Evolutionary conservation across 2,888 invertebrate genomes (phyloP).

Genomic region (Clusia tigrina): DNA sequence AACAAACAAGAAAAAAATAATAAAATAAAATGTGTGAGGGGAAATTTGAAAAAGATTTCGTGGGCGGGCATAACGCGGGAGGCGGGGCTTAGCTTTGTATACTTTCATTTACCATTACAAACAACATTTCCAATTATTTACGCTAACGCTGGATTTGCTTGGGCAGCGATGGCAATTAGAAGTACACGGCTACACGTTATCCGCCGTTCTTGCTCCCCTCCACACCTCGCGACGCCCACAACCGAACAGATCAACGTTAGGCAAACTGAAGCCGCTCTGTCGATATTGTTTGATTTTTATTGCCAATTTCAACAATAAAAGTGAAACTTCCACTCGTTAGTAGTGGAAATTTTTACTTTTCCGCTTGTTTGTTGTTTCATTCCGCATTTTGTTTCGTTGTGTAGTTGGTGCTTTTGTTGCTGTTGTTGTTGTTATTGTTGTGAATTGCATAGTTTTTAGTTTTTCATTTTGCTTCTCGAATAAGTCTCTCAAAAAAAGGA

Average conservation of each 20-base stretch:
- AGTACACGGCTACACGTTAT: background rate
- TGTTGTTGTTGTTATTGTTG: background rate
- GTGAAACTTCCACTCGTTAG: background rate
- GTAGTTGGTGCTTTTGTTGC: background rate
- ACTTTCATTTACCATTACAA: conserved; percentile 3
- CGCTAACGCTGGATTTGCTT: background rate
- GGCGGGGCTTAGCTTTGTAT: too few relatives aligned
- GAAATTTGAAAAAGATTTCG: too few relatives aligned
- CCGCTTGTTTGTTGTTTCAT: background rate
- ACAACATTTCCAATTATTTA: background rate
- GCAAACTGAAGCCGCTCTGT: background rate
- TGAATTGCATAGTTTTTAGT: background rate
- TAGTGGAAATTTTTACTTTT: background rate
- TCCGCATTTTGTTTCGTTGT: background rate
- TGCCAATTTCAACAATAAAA: conserved; percentile 1
- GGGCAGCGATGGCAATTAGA: background rate
- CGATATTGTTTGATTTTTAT: conserved; percentile 7
- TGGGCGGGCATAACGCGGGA: too few relatives aligned
- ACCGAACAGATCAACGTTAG: too few relatives aligned
- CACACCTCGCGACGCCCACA: too few relatives aligned
- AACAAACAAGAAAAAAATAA: too few relatives aligned
- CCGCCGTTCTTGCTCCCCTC: too few relatives aligned
- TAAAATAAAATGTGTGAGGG: too few relatives aligned
- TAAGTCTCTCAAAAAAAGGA: too few relatives aligned
- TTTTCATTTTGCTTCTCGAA: conserved; percentile 1